Conservation (phyloP, 2,113 vertebrate species). For the Collichthys lucidus region DNA sequence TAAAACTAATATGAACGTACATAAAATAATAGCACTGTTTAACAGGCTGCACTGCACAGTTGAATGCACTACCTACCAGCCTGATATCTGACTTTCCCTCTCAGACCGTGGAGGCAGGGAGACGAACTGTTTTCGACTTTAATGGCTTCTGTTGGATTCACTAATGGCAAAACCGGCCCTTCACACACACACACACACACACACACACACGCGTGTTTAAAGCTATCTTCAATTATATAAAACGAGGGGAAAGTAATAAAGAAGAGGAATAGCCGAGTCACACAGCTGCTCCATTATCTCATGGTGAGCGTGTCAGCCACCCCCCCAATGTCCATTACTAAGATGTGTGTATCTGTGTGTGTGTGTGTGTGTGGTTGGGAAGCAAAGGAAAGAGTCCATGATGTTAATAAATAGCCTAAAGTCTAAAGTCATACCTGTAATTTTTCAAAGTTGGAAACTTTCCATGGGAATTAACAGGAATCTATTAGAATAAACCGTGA, state of each 20-base stretch:
- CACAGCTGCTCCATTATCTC: constrained; percentile 31
- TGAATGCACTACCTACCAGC: constrained; percentile 19
- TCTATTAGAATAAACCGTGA: too few species aligned
- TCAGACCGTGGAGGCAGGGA: constrained; percentile 16
- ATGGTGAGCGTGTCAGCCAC: constrained; percentile 15
- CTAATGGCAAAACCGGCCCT: constrained; percentile 1
- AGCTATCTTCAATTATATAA: constrained; percentile 6
- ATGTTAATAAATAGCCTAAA: constrained; percentile 36
- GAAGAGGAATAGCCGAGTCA: constrained; percentile 1
- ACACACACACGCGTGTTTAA: too few species aligned
- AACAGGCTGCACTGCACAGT: neutral
- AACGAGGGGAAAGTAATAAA: constrained; percentile 10
- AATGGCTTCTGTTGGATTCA: constrained; percentile 3
- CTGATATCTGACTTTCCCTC: constrained; percentile 15
- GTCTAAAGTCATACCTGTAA: constrained; percentile 25
- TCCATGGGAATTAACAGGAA: too few species aligned
- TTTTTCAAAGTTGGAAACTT: too few species aligned
- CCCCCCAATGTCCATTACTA: constrained; percentile 34
- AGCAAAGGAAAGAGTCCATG: neutral
- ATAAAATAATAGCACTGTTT: constrained; percentile 24
- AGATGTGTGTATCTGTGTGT: constrained; percentile 22
- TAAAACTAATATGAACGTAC: constrained; percentile 31
- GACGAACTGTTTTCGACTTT: neutral
- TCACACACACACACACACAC: neutral
- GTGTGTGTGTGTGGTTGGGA: constrained; percentile 27